Base-by-base conservation (phyloP, 2,888 invertebrate species). In the Synergus japonicus region DNA sequence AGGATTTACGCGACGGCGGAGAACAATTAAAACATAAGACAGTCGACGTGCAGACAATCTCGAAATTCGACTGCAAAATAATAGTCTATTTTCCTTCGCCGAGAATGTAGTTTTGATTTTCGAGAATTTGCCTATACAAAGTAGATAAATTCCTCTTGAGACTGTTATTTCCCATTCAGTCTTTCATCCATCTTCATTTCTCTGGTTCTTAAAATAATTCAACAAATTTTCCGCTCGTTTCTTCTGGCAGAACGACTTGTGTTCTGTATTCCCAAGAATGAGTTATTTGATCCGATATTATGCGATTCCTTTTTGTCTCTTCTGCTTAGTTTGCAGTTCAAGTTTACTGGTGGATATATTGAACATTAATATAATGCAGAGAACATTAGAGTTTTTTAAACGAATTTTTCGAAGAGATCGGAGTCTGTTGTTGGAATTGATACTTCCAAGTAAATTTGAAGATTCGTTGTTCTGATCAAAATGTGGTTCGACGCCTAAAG, bases 11-110 rank as follows among this genome's bases (percentile, higher is more conserved):
- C 87, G 83, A 83, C 86, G 85, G 83, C 86, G 79, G 87, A 85
- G 89, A 89, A 89, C 89, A 90, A 90, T 89, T 90, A 89, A 90
- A 89, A 86, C 86, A 83, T 87, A 87, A 87, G 85, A 85, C 85
- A 85, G 81, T 84, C 80, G 85, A 84, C 84, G 83, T 83, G 81
- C 60, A 78, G 82, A 85, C 82, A 82, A 85, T 84, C 84, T 44
- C 66, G 37, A 58, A 66, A 15, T 49, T 49, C 65, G 44, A 77
- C 76, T 43, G 65, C 29, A 54, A 78, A 81, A 81, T 73, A 73
- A 73, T 73, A 54, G 49, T 49, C 46, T 37, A 73, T 73, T 54
- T 73, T 29, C 7, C 22, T 69, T 46, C 46, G 13, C 29, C 37
- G 1, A 29, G 29, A 29, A 29, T 2, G 29, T 29, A 29, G 2